phyloP scores from a whole-genome alignment of 2,797 vertebrate species.

The Argentina silus region DNA sequence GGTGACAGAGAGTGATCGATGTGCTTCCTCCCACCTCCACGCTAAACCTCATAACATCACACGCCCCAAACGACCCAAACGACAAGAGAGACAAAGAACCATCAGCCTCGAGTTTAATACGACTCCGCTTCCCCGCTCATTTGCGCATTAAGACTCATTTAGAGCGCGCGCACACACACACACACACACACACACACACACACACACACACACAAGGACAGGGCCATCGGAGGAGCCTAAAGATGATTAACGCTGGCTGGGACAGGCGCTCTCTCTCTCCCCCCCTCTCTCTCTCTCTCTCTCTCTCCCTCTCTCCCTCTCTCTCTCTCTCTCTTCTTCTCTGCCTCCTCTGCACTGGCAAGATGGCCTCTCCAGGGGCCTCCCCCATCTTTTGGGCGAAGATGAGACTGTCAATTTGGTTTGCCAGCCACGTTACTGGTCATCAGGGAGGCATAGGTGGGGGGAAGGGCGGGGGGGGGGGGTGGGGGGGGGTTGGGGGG shows the following conservation, averaged over 20 bases:
- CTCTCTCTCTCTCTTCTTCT: conserved; percentile 37
- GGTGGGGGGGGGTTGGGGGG: conserved; percentile 24
- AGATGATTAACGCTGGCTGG: conserved; percentile 95
- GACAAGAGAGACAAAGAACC: conserved; percentile 74
- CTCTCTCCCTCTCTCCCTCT: conserved; percentile 38
- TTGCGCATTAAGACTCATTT: conserved; percentile 90
- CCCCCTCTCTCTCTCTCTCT: conserved; percentile 38
- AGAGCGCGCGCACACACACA: conserved; percentile 55
- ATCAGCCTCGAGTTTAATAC: conserved; percentile 84
- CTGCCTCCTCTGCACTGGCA: conserved; percentile 90
- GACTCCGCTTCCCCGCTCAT: conserved; percentile 85
- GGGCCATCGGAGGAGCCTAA: conserved; percentile 87
- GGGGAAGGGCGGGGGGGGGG: too few species aligned
- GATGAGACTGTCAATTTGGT: conserved; percentile 97
- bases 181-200: conserved; percentile 11
- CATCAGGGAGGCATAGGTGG: conserved; percentile 78
- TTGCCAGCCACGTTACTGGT: conserved; percentile 95
- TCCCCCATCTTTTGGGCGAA: conserved; percentile 90
- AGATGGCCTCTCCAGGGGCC: conserved; percentile 88
- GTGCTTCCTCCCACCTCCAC: conserved; percentile 68
- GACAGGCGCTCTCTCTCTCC: conserved; percentile 71
- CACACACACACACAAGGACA: conserved; percentile 19
- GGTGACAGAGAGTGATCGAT: conserved; percentile 66
- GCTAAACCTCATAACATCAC: conserved; percentile 68
- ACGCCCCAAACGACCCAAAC: conserved; percentile 38